phyloP scores from a whole-genome alignment of 35 echinoderm and acorn worm genomes.

The Lytechinus pictus region DNA sequence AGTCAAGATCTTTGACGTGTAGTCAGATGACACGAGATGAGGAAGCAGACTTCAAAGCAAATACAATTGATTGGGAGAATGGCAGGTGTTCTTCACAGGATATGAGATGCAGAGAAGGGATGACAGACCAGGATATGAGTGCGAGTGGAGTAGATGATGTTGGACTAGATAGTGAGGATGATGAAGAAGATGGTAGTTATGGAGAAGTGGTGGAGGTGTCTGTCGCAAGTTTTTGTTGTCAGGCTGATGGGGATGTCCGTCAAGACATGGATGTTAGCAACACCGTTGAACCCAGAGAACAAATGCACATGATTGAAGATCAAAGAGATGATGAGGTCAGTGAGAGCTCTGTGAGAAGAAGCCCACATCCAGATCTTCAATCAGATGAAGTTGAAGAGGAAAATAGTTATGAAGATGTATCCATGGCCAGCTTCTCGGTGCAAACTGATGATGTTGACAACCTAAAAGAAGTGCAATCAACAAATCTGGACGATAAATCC shows the following conservation, averaged over 20 bases:
- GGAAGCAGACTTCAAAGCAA: neutral
- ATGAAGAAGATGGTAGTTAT: constrained; percentile 24
- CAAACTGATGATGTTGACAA: neutral
- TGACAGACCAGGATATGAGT: neutral
- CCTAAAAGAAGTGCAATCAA: neutral
- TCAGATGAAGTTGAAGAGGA: neutral
- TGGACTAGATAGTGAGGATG: neutral
- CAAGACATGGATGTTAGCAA: neutral
- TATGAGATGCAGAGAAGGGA: neutral
- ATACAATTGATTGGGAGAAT: constrained; percentile 40
- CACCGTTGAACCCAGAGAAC: neutral
- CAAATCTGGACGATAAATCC: neutral
- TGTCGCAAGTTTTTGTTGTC: constrained; percentile 31
- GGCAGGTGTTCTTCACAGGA: neutral
- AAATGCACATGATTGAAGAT: neutral
- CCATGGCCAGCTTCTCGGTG: constrained; percentile 34
- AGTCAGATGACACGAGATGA: neutral
- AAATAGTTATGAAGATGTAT: constrained; percentile 31
- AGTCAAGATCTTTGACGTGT: neutral
- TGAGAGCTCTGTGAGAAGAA: neutral
- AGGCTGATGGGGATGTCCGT: neutral
- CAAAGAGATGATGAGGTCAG: constrained; percentile 1
- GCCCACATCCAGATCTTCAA: neutral
- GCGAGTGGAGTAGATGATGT: neutral
- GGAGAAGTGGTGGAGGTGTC: constrained; percentile 46